Evolutionary conservation across 2,113 vertebrate genomes (phyloP), one percentile per base, ranked within the genome.

Genomic region (Colius striatus): DNA sequence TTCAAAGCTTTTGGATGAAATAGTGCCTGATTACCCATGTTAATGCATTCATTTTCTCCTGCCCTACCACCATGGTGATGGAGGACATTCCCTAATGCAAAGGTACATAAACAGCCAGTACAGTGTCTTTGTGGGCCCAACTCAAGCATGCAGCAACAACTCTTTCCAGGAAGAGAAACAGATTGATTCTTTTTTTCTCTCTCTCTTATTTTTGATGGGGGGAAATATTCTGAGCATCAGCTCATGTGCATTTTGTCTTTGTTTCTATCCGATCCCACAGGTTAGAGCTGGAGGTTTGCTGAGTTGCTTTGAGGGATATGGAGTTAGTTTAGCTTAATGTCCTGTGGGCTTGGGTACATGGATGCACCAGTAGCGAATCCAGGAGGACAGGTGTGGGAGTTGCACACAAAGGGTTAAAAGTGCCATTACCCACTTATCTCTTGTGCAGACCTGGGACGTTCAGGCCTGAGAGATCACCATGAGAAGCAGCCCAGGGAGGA

Each of bases 121-220:
- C 5, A 68, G 17, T 6, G 10, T 65, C 63, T 92, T 30, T 86
- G 76, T 70, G 36, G 76, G 70, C 65, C 60, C 43, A 76, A 14
- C 25, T 73, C 58, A 73, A 89, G 26, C 55, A 74, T 77, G 80
- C 71, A 76, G 62, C 73, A 81, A 15, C 30, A 60, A 43, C 36
- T 75, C 34, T n/a, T 79, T 90, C 70, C 45, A 95, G 65, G 54
- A 86, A 75, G 92, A 51, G 66, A 57, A 92, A 76, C 30, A 89
- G 65, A 61, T 91, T 80, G 65, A 20, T 78, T 84, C 53, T 47
- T 53, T 11, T 38, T 80, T 51, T 50, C 6, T 38, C 15, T 70
- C 18, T 74, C 2, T 62, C 47, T 54, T 25, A 8, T 48, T 48
- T 6, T 23, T 6, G 0, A 5, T 11, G 1, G 2, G 4, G 18